Evolutionary conservation across 2,888 invertebrate genomes (phyloP), one percentile per base, ranked within the genome.

Genomic region (Ichneumoninae sp.): DNA sequence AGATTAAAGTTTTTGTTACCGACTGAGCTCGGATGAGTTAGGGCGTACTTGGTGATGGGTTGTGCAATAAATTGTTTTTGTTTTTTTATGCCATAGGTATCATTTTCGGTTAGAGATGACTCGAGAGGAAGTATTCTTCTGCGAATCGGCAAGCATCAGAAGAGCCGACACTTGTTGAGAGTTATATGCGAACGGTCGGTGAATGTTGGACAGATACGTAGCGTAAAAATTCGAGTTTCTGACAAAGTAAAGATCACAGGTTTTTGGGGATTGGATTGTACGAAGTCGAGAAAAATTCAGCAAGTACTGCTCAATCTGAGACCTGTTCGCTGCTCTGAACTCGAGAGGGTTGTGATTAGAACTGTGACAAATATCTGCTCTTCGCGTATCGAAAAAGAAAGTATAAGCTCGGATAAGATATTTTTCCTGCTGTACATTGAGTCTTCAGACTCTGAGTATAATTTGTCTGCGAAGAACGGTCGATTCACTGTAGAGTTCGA

Each of bases 51-150:
- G 44, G 44, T 3, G 13, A 47, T 44, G 16, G 10, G 4, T 16
- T 47, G 44, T 47, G 44, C 60, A 60, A 76, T 4, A 36, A 47
- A 26, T 13, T 47, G 5, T 63, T 44, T 60, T 54, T 36, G 16
- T 36, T 63, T 65, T 22, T 80, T 60, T 76, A 66, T 57, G 26
- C 79, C 87, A 52, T 69, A 93, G 89, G 92, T 95, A 54, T 96
- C 97, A 10, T 95, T 97, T 87, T 96, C 96, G 83, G 92, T 97
- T 71, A 94, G 96, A 87, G 96, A 97, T 92, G 96, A 97, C 89
- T 93, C 94, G 0, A 94, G 93, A 65, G 95, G 95, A 74, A 94
- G 95, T 89, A 94, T 96, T 0, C 87, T 96, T 33, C 93, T 92
- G 40, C 79, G 87, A 75, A 89, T 93, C 22, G 70, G 79, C n/a